These are phyloP conservation scores for Muraenolepis orangiensis DNA, from an alignment of 2,797 vertebrate genomes.

Conservation along the genomic window DNA sequence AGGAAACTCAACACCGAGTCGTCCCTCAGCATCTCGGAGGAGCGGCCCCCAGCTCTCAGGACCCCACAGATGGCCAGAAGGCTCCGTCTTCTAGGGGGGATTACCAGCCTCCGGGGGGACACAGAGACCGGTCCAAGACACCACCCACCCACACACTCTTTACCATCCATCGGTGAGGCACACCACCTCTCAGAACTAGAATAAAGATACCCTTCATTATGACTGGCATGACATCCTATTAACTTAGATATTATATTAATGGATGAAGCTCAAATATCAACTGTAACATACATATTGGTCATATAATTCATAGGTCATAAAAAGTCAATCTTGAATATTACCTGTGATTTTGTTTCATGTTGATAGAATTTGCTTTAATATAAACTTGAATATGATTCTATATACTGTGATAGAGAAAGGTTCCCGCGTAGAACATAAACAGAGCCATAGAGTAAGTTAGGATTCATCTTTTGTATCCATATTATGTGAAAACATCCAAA, in stretches of 20 bases:
- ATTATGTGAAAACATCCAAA: not conserved
- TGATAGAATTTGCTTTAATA: not conserved
- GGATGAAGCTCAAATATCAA: not conserved
- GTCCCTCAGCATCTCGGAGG: not conserved
- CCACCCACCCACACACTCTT: too few relatives aligned
- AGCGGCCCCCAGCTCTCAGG: not conserved
- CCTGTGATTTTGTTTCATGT: not conserved
- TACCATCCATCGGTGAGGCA: too few relatives aligned
- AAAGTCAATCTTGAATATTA: not conserved
- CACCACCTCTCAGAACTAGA: too few relatives aligned
- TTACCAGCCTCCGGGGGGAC: not conserved
- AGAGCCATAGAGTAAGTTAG: not conserved
- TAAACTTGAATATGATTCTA: not conserved
- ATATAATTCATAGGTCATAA: not conserved
- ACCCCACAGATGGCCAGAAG: not conserved
- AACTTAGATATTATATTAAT: not conserved
- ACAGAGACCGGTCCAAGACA: too few relatives aligned
- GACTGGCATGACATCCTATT: not conserved
- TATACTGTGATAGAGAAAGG: not conserved
- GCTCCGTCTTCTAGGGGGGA: not conserved
- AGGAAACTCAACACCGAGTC: slow-evolving; percentile 39
- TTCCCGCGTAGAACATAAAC: not conserved
- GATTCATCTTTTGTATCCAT: not conserved
- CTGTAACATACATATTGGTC: not conserved
- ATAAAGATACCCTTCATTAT: too few relatives aligned